Evolutionary conservation across 2,113 vertebrate genomes (phyloP).

Genomic region (Vulpes vulpes): DNA sequence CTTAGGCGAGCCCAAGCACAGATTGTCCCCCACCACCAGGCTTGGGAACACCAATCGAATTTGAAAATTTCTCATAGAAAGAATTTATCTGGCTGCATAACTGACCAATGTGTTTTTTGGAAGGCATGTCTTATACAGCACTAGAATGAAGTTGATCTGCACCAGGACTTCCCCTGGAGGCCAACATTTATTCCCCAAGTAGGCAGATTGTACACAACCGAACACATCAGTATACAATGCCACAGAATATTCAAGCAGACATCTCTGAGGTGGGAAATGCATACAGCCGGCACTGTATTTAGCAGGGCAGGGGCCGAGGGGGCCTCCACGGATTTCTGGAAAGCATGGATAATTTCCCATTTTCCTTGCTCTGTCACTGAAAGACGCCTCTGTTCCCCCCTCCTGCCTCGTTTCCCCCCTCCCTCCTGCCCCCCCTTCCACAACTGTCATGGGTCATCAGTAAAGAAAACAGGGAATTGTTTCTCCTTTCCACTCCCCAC

Average conservation of each 20-base stretch:
- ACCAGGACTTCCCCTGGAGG: not conserved
- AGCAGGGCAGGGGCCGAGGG: conserved; percentile 78
- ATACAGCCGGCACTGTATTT: conserved; percentile 81
- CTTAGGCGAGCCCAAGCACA: conserved; percentile 4
- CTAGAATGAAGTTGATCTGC: conserved; percentile 1
- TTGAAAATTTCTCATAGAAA: conserved; percentile 35
- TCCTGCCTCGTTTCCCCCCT: conserved; percentile 70
- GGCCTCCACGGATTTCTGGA: conserved; percentile 81
- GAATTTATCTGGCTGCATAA: not conserved
- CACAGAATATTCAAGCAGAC: conserved; percentile 57
- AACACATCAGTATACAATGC: conserved; percentile 56
- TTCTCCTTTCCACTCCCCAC: conserved; percentile 74
- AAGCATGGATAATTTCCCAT: conserved; percentile 87
- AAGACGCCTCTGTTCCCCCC: conserved; percentile 85
- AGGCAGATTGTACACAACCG: conserved; percentile 19
- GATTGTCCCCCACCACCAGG: not conserved
- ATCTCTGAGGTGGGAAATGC: conserved; percentile 74
- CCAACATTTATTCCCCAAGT: not conserved
- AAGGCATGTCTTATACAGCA: not conserved
- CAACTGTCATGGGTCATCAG: conserved; percentile 86
- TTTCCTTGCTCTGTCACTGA: conserved; percentile 85
- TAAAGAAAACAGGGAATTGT: conserved; percentile 85
- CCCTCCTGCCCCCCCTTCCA: conserved; percentile 63
- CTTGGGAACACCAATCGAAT: not conserved
- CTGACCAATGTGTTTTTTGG: not conserved